Conservation (phyloP, 2,888 invertebrate species). For the Drosophila atripex region DNA sequence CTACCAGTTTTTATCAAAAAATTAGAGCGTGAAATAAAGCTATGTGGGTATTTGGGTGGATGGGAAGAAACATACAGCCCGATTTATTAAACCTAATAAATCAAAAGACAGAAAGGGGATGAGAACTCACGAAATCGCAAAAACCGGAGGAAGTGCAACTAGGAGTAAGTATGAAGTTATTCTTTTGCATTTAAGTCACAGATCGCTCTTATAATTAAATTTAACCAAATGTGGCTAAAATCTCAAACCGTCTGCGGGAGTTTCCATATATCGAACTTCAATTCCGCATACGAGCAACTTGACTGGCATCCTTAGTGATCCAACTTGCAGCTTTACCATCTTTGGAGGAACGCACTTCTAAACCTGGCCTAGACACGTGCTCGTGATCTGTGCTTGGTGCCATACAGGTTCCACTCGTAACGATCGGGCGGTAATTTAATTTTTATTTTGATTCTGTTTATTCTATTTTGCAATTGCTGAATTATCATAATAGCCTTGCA, state of each 20-base stretch:
- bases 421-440: constrained; percentile 46
- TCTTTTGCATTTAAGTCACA: not conserved
- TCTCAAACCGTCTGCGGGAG: constrained; percentile 38
- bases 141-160: not conserved
- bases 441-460: constrained; percentile 72
- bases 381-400: not conserved
- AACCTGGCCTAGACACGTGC: constrained; percentile 47
- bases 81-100: constrained; percentile 70
- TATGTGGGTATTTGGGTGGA: constrained; percentile 7
- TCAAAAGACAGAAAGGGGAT: constrained; percentile 45
- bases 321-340: constrained; percentile 56
- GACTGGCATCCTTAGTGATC: constrained; percentile 59
- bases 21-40: constrained; percentile 74
- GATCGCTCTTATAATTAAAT: constrained; percentile 54
- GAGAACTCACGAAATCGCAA: not conserved
- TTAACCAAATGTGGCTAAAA: constrained; percentile 54
- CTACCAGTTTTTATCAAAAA: constrained; percentile 68
- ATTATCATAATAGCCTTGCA: constrained; percentile 16
- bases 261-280: constrained; percentile 68
- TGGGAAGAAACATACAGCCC: constrained; percentile 22
- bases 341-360: constrained; percentile 51
- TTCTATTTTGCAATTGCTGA: constrained; percentile 70
- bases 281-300: constrained; percentile 66
- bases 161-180: not conserved
- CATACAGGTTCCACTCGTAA: not conserved